Conservation (phyloP, 2,797 vertebrate species). For the Allobates femoralis region DNA sequence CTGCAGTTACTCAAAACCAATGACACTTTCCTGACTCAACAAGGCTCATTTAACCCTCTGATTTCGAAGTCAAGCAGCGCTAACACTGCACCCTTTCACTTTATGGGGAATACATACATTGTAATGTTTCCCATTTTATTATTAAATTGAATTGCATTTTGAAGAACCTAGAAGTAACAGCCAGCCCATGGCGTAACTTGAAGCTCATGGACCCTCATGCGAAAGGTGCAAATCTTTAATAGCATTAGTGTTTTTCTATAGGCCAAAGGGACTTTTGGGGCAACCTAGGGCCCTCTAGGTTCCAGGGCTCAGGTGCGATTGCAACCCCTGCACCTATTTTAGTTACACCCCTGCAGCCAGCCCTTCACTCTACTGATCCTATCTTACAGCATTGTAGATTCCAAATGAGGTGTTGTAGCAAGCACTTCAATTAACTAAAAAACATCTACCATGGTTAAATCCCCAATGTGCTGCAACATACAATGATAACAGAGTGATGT, state of each 20-base stretch:
- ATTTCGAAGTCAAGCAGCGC: not conserved
- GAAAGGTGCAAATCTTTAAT: too few species aligned
- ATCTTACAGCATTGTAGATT: not conserved
- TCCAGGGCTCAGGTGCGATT: too few species aligned
- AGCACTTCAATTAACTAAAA: not conserved
- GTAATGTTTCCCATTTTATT: not conserved
- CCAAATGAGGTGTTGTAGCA: not conserved
- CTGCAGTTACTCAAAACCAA: constrained; percentile 58
- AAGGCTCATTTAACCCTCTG: constrained; percentile 43
- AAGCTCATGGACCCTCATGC: too few species aligned
- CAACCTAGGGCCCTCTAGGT: too few species aligned
- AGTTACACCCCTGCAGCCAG: too few species aligned
- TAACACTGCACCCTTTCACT: not conserved
- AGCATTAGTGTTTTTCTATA: too few species aligned
- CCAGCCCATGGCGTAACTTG: too few species aligned
- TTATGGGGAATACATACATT: not conserved
- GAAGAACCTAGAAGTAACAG: not conserved
- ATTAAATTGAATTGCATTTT: not conserved
- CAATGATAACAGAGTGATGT: not conserved
- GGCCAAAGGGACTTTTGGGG: too few species aligned
- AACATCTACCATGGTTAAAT: not conserved
- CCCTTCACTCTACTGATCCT: not conserved
- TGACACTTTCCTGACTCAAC: constrained; percentile 50
- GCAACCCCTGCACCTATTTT: too few species aligned
- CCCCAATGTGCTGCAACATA: not conserved